Conservation (phyloP, 2,113 vertebrate species). For the Cynoglossus semilaevis region DNA sequence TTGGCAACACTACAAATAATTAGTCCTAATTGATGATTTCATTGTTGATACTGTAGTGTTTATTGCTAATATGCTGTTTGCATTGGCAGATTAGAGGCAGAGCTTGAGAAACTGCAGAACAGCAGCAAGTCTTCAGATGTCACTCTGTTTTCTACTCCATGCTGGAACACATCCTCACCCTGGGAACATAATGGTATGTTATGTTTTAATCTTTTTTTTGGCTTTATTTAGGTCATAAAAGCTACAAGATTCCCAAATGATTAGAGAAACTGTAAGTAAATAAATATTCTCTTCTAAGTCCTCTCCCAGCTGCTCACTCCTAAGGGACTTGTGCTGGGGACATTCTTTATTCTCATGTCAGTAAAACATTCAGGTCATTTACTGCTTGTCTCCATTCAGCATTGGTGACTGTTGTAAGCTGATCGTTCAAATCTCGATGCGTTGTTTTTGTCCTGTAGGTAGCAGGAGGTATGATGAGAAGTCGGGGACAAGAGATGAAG, state of each 20-base stretch:
- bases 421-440: constrained; percentile 27
- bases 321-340: constrained; percentile 12
- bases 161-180: constrained; percentile 72
- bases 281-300: constrained; percentile 12
- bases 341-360: constrained; percentile 24
- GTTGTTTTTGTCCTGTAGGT: constrained; percentile 60
- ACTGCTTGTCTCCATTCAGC: constrained; percentile 13
- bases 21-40: too few species aligned
- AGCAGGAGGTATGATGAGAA: constrained; percentile 63
- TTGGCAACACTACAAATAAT: constrained; percentile 31
- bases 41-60: too few species aligned
- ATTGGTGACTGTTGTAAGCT: constrained; percentile 6
- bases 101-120: constrained; percentile 78
- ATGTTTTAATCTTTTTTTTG: not conserved
- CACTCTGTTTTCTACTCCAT: constrained; percentile 72
- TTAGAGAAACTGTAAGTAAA: constrained; percentile 15
- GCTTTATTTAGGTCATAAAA: constrained; percentile 12
- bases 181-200: constrained; percentile 71
- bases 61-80: not conserved
- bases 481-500: constrained; percentile 49
- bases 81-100: constrained; percentile 70
- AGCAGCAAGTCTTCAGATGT: constrained; percentile 60
- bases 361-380: constrained; percentile 17
- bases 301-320: constrained; percentile 19
- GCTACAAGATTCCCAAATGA: constrained; percentile 13